Evolutionary conservation across 1,140 invertebrate genomes (phyloP), one percentile per base, ranked within the genome.

Genomic region (Drosophila bocki): DNA sequence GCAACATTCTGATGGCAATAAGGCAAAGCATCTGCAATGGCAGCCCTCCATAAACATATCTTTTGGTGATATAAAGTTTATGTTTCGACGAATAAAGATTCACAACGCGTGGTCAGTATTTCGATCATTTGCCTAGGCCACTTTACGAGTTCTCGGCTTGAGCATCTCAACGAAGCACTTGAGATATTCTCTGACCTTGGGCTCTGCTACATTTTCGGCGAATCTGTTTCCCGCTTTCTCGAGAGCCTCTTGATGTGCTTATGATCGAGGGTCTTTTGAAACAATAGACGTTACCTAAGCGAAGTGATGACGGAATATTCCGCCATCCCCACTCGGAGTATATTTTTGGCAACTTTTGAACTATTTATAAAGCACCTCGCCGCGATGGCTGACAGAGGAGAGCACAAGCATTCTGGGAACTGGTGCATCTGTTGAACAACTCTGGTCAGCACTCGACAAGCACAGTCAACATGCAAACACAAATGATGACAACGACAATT

Each of bases 401-500:
- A 35, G 17, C 5, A 13, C 41, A 29, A 35, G 15, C 39, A 19
- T 6, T 29, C 8, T 13, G 32, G 15, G 19, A 41, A 45, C 37
- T 44, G 15, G 44, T 58, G 17, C 39, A 48, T 63, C 63, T 71
- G 41, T 59, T 72, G 54, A 64, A 68, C 50, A 48, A 65, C 61
- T 64, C 58, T 75, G 62, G 71, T 68, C 60, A 67, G 53, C 78
- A 69, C 51, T 82, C 69, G 54, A 51, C 82, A 82, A 86, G 75
- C 61, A 75, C 65, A 86, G 75, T 82, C 82, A 85, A 59, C 74
- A 48, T 17, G 63, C 68, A 85, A 81, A 86, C 76, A 78, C 48
- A 75, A 70, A 75, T 80, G 69, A 77, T 60, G 72, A 76, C 53
- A 56, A 42, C 61, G 35, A 35, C 72, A 76, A 58, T 48, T 54